Evolutionary conservation across 2,888 invertebrate species (phyloP), one percentile per base, ranked within the genome.

Genomic region (Tanypteryx hageni): DNA sequence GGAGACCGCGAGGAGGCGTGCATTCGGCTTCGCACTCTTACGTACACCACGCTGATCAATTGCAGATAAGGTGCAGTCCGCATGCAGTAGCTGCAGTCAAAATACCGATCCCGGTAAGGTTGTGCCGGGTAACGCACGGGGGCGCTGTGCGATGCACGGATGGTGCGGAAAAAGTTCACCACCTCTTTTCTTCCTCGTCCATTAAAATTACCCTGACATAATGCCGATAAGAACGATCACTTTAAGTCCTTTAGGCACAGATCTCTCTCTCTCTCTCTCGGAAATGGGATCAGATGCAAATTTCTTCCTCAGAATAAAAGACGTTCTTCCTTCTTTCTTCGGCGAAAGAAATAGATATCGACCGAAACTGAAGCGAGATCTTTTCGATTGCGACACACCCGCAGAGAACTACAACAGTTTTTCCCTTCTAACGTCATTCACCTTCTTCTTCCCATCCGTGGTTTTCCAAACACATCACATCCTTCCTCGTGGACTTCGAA

Each of bases 51-150:
- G n/a, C 89, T 89, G 89, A 89, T 68, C 89, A 89, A 89, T 89
- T 89, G 89, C 89, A 64, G 89, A 89, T 89, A 44, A 44, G 89
- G 89, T 89, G 89, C 89, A 89, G 89, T 89, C 89, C 68, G 89
- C 89, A 89, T 89, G 89, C 89, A 89, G 89, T 89, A 44, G 89
- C 89, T 89, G 89, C 89, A 89, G 89, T 89, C 89, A 89, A 89
- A 89, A 89, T 89, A 64, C 89, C 89, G 89, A 89, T 89, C 89
- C 64, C 64, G 64, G 64, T 18, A 31, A 89, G 68, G 89, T 18
- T 64, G 44, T 64, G 89, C 89, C 89, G 89, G 89, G 44, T 89
- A 89, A 89, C 89, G 89, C 89, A 89, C 89, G 89, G 44, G 89
- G 64, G 89, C 89, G 89, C 89, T 89, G 64, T 89, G 89, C 89